phyloP scores from a whole-genome alignment of 92 coral and sea anemone genomes.

The Umimayanthus kanabou region DNA sequence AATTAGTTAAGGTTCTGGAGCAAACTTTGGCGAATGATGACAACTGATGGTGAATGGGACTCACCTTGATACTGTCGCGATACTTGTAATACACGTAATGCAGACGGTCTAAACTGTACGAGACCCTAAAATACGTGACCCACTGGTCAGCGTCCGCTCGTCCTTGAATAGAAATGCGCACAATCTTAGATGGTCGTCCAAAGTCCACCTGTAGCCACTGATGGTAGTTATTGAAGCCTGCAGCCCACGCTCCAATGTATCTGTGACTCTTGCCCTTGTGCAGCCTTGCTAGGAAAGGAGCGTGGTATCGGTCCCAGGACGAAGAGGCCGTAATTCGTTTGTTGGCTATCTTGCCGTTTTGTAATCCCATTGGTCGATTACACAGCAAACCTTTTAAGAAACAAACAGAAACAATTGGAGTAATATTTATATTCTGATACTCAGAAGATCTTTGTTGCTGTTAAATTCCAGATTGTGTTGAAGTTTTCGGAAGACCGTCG shows the following conservation, averaged over 20 bases:
- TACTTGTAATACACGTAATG: constrained; percentile 31
- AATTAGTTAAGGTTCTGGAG: background rate
- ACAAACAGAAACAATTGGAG: background rate
- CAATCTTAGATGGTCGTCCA: constrained; percentile 43
- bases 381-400: constrained; percentile 27
- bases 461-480: too few relatives aligned
- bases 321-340: constrained; percentile 34
- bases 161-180: constrained; percentile 39
- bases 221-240: constrained; percentile 21
- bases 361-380: constrained; percentile 40
- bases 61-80: constrained; percentile 9
- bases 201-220: constrained; percentile 40
- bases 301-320: constrained; percentile 20
- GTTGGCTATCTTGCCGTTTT: constrained; percentile 33
- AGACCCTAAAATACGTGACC: constrained; percentile 33
- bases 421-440: too few relatives aligned
- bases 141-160: constrained; percentile 44
- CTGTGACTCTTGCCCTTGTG: constrained; percentile 23
- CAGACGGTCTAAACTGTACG: constrained; percentile 35
- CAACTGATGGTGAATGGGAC: background rate
- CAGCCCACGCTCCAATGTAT: constrained; percentile 51
- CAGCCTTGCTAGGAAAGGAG: constrained; percentile 50
- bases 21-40: background rate
- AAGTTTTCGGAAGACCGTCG: too few relatives aligned
- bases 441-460: too few relatives aligned